These are phyloP conservation scores for Drosophila falleni DNA, from an alignment of 2,888 invertebrate species.

Conservation along the genomic window DNA sequence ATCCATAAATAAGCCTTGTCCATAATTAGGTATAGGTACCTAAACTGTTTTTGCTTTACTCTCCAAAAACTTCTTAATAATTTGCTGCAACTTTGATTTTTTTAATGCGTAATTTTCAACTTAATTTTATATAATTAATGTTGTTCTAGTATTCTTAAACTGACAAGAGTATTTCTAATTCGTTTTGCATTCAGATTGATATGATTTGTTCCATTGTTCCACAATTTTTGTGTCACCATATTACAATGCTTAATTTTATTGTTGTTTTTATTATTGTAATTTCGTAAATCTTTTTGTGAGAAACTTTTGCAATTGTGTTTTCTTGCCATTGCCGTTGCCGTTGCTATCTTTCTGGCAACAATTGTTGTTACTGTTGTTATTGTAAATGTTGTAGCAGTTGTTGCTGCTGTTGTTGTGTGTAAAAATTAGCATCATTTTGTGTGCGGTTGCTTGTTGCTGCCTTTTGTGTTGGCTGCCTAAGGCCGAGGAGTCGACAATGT, in stretches of 20 bases:
- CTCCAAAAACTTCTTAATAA: too few species aligned
- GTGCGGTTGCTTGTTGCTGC: constrained; percentile 51
- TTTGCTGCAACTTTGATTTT: too few species aligned
- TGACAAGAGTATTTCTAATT: constrained; percentile 24
- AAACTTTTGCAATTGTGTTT: constrained; percentile 78
- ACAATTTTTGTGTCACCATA: constrained; percentile 52
- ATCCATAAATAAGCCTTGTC: too few species aligned
- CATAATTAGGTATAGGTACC: too few species aligned
- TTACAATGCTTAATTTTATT: constrained; percentile 80
- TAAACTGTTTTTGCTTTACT: too few species aligned
- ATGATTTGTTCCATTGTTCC: constrained; percentile 28
- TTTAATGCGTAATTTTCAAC: not conserved
- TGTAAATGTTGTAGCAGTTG: constrained; percentile 33
- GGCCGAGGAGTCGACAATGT: constrained; percentile 36
- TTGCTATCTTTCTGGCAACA: constrained; percentile 45
- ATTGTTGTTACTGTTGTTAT: constrained; percentile 38
- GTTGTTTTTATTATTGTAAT: constrained; percentile 79
- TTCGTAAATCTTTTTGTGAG: constrained; percentile 74
- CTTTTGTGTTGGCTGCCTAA: constrained; percentile 61
- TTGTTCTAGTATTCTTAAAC: not conserved
- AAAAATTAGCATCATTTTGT: constrained; percentile 75
- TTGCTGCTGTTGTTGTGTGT: constrained; percentile 43
- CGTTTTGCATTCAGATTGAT: constrained; percentile 28
- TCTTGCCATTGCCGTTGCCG: constrained; percentile 48
- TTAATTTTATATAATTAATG: not conserved